phyloP scores from a whole-genome alignment of 2,888 invertebrate species.

The Euplagia quadripunctaria region DNA sequence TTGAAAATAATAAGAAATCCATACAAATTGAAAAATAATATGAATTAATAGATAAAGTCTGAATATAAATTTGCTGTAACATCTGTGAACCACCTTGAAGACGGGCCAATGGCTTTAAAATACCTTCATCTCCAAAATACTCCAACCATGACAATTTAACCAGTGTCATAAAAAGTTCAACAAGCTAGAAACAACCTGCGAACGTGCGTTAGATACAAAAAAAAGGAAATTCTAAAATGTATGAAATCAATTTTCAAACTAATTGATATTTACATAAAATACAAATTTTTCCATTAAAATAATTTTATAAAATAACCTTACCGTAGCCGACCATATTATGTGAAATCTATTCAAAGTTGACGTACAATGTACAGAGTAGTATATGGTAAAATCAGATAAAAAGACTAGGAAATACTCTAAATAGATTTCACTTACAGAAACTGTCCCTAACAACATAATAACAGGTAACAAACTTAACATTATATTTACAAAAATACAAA shows the following conservation, averaged over 20 bases:
- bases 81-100: not conserved
- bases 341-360: conserved; percentile 71
- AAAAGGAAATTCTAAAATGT: conserved; percentile 21
- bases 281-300: conserved; percentile 16
- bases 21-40: no score
- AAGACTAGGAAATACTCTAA: conserved; percentile 74
- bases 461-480: conserved; percentile 78
- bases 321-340: conserved; percentile 62
- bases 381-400: conserved; percentile 73
- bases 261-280: conserved; percentile 21
- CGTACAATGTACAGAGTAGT: conserved; percentile 56
- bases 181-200: not conserved
- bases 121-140: no score
- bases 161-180: not conserved
- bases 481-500: conserved; percentile 73
- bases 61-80: no score
- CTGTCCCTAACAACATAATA: conserved; percentile 59
- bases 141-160: no score
- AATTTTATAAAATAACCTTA: conserved; percentile 32
- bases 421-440: conserved; percentile 73
- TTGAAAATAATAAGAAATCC: no score
- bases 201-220: conserved; percentile 41
- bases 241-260: conserved; percentile 25
- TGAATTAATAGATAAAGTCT: no score
- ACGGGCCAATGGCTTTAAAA: not conserved